Conservation (phyloP, 2,888 invertebrate genomes). For the Brachyptera putata region DNA sequence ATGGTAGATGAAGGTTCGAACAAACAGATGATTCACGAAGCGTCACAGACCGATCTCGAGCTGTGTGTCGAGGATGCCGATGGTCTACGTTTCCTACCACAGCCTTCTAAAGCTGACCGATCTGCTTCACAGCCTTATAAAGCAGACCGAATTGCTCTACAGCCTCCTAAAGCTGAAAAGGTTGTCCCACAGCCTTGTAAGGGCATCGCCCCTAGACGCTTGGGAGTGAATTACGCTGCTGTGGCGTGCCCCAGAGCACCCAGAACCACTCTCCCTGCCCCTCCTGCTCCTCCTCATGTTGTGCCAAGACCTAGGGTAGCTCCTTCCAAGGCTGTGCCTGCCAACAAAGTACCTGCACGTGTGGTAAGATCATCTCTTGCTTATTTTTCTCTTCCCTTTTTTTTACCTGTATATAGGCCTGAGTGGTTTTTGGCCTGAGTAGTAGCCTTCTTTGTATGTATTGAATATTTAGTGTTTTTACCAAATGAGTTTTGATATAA, state of each 20-base stretch:
- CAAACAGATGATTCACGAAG: constrained; percentile 39
- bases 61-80: constrained; percentile 32
- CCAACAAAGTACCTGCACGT: no score
- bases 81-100: constrained; percentile 27
- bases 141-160: neutral
- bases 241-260: neutral
- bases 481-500: no score
- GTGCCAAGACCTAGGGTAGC: neutral
- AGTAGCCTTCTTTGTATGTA: no score
- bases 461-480: no score
- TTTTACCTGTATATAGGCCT: no score
- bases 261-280: neutral
- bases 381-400: no score
- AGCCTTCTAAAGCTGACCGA: no score
- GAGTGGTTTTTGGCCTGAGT: no score
- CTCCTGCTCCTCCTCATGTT: neutral
- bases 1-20: no score
- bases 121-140: neutral
- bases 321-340: neutral
- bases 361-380: no score
- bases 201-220: no score
- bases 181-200: no score
- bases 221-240: constrained; percentile 13
- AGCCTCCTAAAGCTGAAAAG: neutral
- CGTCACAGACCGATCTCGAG: constrained; percentile 38